Percentiles rank a stretch among this genome's conserved stretches.
Conservation (phyloP, 2,113 vertebrate genomes). For the Saguinus midas region DNA sequence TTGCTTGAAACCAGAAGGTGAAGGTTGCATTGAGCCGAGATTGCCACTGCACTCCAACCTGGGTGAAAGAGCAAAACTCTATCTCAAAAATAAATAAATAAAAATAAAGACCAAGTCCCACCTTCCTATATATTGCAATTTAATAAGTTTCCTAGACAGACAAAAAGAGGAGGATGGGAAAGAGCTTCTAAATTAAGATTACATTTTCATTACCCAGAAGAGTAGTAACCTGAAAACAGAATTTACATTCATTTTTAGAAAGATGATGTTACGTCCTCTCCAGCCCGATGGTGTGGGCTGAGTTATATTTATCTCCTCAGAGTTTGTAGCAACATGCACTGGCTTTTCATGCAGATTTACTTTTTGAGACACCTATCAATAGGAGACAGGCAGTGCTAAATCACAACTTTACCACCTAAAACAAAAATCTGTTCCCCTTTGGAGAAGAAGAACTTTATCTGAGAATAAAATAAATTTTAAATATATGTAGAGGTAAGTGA, state of each 20-base stretch:
- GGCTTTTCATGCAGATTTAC: neutral
- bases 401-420: neutral
- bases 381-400: neutral
- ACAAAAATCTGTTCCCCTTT: neutral
- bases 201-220: neutral
- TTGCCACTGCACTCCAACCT: too few relatives aligned
- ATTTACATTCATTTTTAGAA: neutral
- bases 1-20: too few relatives aligned
- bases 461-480: slow-evolving; percentile 38
- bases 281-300: neutral
- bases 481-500: neutral
- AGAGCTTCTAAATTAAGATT: neutral
- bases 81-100: too few relatives aligned
- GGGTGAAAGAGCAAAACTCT: too few relatives aligned
- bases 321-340: neutral
- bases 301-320: neutral
- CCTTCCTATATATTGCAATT: neutral
- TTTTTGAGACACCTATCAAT: neutral
- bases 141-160: neutral
- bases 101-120: neutral
- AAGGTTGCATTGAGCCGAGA: too few relatives aligned
- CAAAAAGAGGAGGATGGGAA: neutral
- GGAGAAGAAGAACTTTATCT: neutral
- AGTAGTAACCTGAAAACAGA: neutral
- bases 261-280: neutral